Conservation (phyloP, 2,888 invertebrate species). For the Resseliella maxima region DNA sequence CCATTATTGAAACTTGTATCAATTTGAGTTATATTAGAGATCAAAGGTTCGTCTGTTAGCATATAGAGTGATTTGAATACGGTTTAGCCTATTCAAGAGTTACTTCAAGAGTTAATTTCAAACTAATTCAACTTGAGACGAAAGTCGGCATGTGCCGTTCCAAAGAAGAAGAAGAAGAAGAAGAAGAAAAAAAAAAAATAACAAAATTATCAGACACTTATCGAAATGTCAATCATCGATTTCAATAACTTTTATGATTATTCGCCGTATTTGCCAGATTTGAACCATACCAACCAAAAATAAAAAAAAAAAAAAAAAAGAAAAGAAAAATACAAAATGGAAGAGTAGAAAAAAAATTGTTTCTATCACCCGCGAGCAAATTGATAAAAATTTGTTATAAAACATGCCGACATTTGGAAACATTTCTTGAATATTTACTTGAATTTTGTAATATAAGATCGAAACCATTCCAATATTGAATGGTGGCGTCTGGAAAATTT, state of each 20-base stretch:
- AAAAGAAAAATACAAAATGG: too few species aligned
- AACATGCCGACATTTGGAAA: background rate
- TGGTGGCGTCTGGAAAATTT: constrained; percentile 15
- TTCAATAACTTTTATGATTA: constrained; percentile 11
- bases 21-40: background rate
- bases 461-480: background rate
- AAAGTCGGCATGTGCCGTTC: too few species aligned
- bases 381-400: background rate
- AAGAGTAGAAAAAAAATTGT: background rate
- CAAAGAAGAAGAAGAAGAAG: too few species aligned
- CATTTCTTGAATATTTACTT: background rate
- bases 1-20: background rate
- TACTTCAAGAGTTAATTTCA: too few species aligned
- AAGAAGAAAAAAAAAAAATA: too few species aligned
- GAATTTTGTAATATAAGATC: background rate
- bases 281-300: background rate
- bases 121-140: too few species aligned
- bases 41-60: background rate
- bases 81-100: background rate
- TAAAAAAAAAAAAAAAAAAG: too few species aligned
- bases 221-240: constrained; percentile 30
- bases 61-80: background rate
- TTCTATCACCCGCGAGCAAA: background rate
- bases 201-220: constrained; percentile 35
- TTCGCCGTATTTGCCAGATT: background rate